Evolutionary conservation across 2,797 vertebrate genomes (phyloP).

Genomic region (Vireo griseus): DNA sequence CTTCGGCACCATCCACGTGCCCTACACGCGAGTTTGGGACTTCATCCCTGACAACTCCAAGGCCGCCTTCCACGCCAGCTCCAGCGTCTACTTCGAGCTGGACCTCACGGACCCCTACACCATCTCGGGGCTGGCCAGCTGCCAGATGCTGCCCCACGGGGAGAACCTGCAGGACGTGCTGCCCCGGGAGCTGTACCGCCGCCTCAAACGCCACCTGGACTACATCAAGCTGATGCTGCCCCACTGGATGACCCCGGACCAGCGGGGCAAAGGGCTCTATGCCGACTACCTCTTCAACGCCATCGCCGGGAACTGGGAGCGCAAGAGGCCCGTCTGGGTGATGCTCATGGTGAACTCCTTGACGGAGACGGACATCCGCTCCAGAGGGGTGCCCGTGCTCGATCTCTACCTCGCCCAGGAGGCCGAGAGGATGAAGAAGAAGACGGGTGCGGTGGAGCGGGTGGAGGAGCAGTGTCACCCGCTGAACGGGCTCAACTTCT

Average conservation of each 20-base stretch:
- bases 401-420: constrained; percentile 87
- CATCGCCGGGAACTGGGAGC: constrained; percentile 88
- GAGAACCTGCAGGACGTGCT: constrained; percentile 85
- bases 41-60: constrained; percentile 86
- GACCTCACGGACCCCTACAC: constrained; percentile 87
- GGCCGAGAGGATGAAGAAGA: constrained; percentile 82
- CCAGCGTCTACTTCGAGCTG: constrained; percentile 84
- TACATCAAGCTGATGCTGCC: constrained; percentile 89
- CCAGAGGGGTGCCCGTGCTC: constrained; percentile 82
- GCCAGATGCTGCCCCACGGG: constrained; percentile 85
- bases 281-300: constrained; percentile 88
- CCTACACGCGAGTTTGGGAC: constrained; percentile 87
- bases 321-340: constrained; percentile 87
- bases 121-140: constrained; percentile 84
- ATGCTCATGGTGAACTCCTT: constrained; percentile 91
- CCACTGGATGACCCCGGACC: constrained; percentile 85
- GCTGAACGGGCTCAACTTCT: constrained; percentile 85
- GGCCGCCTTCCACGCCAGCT: constrained; percentile 81
- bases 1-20: constrained; percentile 88
- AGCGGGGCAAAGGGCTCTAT: constrained; percentile 83
- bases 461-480: constrained; percentile 86
- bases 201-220: constrained; percentile 86
- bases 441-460: constrained; percentile 74
- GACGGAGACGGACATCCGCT: constrained; percentile 84
- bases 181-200: constrained; percentile 82